Evolutionary conservation across 2,113 vertebrate genomes (phyloP), one percentile per base, ranked within the genome.

Genomic region (Zeus faber): DNA sequence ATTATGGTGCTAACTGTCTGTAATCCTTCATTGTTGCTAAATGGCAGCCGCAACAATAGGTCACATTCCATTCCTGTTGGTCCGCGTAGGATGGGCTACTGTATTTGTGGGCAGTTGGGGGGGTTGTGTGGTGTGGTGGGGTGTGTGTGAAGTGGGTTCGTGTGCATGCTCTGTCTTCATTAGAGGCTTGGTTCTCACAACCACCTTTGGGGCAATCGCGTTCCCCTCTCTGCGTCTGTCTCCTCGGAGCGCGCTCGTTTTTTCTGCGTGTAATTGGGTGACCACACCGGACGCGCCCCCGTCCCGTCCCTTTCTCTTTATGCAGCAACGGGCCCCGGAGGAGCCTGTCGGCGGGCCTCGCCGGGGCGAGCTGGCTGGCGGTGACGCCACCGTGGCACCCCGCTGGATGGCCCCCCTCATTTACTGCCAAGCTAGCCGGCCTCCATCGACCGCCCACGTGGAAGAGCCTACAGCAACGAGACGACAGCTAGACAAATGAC

Each of bases 1-100:
- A 83, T 87, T 85, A 74, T 85, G 59, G 46, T 62, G 67, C 58
- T 63, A 84, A 81, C 79, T 79, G 74, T 82, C 73, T 71, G 44
- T 76, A 70, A 80, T 76, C 55, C 62, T 51, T 58, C 25, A 80
- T 80, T 82, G 80, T 85, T 65, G 43, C 26, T 55, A 41, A 65
- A 78, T 74, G 71, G 44, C 46, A 17, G 4, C 46, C 7, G 11
- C 56, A 71, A 88, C 78, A 88, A 85, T 78, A 55, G 78, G 24
- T 63, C 61, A 62, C 70, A 83, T 86, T 85, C 80, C 74, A 70
- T 53, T 54, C 61, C 65, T 67, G 63, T 68, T 68, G 68, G 53
- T 62, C 47, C n/a, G n/a, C n/a, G n/a, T n/a, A n/a, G n/a, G n/a
- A n/a, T n/a, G n/a, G n/a, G 65, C 64, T 7, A 3, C 9, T n/a